Evolutionary conservation across 2,888 invertebrate genomes (phyloP), one percentile per base, ranked within the genome.

Genomic region (Allophyes oxyacanthae): DNA sequence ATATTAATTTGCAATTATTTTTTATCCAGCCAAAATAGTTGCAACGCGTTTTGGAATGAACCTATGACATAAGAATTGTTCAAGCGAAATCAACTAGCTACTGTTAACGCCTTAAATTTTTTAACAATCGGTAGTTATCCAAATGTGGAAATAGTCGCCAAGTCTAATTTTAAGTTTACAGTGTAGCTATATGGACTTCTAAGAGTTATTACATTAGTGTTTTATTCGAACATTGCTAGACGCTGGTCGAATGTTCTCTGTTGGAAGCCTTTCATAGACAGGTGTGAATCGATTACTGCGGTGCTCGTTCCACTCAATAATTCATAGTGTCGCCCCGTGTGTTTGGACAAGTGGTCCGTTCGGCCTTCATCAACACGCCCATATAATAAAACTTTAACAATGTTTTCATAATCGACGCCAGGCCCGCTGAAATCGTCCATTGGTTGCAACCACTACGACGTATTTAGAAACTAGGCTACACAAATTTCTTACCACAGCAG

Each of bases 361-460:
- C 87, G 90, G 89, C 91, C 92, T 91, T 92, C 92, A 87, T 89
- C 89, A 90, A 87, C 90, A 90, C 88, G 80, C 85, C 86, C 86
- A 86, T 87, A 86, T 87, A 89, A 90, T 92, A 89, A 91, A 92
- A 92, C 85, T 90, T 92, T 91, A 92, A 93, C 90, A 90, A 92
- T 92, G 92, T 94, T 93, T 91, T 92, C 88, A 90, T 89, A 91
- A 89, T 89, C 89, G 88, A 89, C 88, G 85, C 83, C 83, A 71
- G 81, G 68, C 57, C 66, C 70, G 72, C 82, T 84, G 77, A 83
- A 87, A 85, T 81, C 82, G 78, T 77, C 84, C 78, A 78, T 77
- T 78, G 80, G 71, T 78, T 67, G 77, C 77, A 79, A 79, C 83
- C 81, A 77, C 78, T 64, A 75, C 80, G 80, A 73, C 74, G 79